Conservation (phyloP, 2,888 invertebrate genomes). For the Rhyacophila evoluta region DNA sequence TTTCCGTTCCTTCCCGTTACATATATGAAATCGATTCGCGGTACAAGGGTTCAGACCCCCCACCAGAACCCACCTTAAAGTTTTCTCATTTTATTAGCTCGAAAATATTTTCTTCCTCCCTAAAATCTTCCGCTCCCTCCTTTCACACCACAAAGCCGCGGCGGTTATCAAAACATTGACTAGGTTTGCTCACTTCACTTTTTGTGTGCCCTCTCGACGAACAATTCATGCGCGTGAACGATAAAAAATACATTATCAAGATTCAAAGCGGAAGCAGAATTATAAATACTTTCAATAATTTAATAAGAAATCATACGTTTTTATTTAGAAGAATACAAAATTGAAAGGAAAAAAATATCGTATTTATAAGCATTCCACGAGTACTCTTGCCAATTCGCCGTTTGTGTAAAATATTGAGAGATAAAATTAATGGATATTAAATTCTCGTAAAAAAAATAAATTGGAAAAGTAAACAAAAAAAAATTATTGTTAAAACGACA, state of each 20-base stretch:
- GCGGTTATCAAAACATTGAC: constrained; percentile 2
- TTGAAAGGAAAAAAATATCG: too few relatives aligned
- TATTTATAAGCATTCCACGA: too few relatives aligned
- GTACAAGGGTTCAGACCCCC: not conserved
- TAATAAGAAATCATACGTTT: too few relatives aligned
- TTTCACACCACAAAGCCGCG: not conserved
- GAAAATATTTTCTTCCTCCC: not conserved
- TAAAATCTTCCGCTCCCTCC: not conserved
- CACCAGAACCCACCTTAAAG: not conserved
- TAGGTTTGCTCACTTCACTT: not conserved
- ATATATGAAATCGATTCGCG: constrained; percentile 12
- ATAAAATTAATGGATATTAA: too few relatives aligned
- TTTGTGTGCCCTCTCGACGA: not conserved
- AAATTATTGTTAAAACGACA: too few relatives aligned
- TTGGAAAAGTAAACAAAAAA: too few relatives aligned
- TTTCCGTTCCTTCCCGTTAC: not conserved
- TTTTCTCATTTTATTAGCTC: not conserved
- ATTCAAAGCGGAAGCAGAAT: not conserved
- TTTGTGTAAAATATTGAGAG: too few relatives aligned
- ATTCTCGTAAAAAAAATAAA: too few relatives aligned
- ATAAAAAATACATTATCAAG: not conserved
- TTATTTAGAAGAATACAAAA: too few relatives aligned
- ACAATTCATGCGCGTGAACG: not conserved
- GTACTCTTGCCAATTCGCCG: too few relatives aligned
- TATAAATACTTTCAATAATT: too few relatives aligned